Conservation (phyloP, 2,888 invertebrate genomes). For the Zeuzera pyrina region DNA sequence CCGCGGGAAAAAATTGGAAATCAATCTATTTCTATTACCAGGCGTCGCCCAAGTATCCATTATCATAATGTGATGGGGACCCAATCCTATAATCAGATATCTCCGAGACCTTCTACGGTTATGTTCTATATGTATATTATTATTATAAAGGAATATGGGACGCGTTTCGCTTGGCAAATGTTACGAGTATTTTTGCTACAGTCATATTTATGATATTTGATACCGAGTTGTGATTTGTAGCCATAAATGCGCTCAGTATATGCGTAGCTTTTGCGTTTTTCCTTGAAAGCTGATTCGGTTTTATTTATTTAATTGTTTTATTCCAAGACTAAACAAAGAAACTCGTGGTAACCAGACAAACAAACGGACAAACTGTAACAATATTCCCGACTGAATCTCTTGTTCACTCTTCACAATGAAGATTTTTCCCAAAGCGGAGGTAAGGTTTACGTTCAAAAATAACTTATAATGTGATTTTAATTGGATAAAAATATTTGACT, state of each 20-base stretch:
- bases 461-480: too few species aligned
- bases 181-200: constrained; percentile 28
- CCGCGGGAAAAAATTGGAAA: constrained; percentile 47
- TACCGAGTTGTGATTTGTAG: background rate
- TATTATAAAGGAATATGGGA: constrained; percentile 39
- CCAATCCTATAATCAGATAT: constrained; percentile 61
- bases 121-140: constrained; percentile 48
- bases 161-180: constrained; percentile 35
- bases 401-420: too few species aligned
- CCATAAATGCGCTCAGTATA: background rate
- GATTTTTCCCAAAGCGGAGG: too few species aligned
- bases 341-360: too few species aligned
- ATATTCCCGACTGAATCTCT: too few species aligned
- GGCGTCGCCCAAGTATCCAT: constrained; percentile 51
- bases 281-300: too few species aligned
- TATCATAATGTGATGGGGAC: constrained; percentile 58
- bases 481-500: too few species aligned
- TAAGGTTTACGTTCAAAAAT: too few species aligned
- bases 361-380: too few species aligned
- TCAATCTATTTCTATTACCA: constrained; percentile 60
- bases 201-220: background rate
- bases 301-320: too few species aligned
- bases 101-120: constrained; percentile 41
- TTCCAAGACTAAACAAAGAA: too few species aligned
- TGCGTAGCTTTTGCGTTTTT: background rate